Evolutionary conservation across 1,140 invertebrate species (phyloP).

Genomic region (Drosophila bocki): DNA sequence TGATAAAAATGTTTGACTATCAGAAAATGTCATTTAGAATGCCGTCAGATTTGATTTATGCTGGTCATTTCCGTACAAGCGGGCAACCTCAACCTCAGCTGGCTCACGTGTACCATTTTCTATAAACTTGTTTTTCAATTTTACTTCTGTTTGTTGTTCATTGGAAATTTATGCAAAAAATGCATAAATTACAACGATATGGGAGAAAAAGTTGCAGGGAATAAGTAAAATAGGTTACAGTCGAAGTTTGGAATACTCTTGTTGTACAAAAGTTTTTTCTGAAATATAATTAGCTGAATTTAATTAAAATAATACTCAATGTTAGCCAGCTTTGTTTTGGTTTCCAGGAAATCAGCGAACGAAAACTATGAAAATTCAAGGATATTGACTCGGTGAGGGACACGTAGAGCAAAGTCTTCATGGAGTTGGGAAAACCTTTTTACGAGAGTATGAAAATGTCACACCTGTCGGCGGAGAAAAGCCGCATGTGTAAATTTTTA

Average conservation of each 20-base stretch:
- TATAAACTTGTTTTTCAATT: slow-evolving; percentile 58
- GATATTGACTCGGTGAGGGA: background rate
- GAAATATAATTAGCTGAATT: background rate
- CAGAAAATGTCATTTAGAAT: slow-evolving; percentile 72
- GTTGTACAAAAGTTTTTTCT: background rate
- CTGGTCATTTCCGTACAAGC: slow-evolving; percentile 50
- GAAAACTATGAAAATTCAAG: slow-evolving; percentile 3
- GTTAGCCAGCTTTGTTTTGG: background rate
- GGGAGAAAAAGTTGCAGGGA: slow-evolving; percentile 2
- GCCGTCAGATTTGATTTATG: slow-evolving; percentile 71
- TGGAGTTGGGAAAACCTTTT: slow-evolving; percentile 6
- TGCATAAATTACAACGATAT: slow-evolving; percentile 56
- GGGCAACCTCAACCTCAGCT: slow-evolving; percentile 21
- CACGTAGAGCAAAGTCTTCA: background rate
- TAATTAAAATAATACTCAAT: background rate
- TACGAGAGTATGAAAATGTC: slow-evolving; percentile 34
- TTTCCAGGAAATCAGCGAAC: background rate
- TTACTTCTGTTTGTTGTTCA: slow-evolving; percentile 36
- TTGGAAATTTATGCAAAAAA: slow-evolving; percentile 66
- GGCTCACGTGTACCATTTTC: slow-evolving; percentile 30
- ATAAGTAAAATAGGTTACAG: background rate
- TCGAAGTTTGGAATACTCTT: slow-evolving; percentile 15
- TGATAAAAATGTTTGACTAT: slow-evolving; percentile 42
- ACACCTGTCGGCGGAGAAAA: slow-evolving; percentile 43
- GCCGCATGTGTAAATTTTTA: slow-evolving; percentile 58